Percentiles rank a stretch among this genome's conserved stretches.
Conservation (phyloP, 1,140 invertebrate species). For the Solenopsis fugax region DNA sequence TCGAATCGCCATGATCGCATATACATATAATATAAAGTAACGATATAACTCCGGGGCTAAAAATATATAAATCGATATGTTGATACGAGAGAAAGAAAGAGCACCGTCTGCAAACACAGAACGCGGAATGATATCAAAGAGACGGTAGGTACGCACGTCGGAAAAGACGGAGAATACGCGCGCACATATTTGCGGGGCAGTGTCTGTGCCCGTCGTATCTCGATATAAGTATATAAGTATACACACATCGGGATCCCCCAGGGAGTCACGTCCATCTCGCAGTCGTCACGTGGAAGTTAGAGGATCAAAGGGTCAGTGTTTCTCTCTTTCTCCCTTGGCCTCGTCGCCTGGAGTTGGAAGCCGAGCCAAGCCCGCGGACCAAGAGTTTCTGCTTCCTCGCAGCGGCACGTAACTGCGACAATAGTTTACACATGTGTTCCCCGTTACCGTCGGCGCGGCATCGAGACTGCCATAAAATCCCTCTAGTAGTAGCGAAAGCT, state of each 20-base stretch:
- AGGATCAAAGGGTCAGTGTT: constrained; percentile 74
- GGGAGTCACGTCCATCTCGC: constrained; percentile 71
- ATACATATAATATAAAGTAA: not conserved
- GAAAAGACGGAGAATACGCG: constrained; percentile 9
- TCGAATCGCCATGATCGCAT: not conserved
- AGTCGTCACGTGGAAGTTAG: constrained; percentile 71
- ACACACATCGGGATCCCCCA: constrained; percentile 17
- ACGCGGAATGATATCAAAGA: constrained; percentile 7
- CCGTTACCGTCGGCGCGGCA: constrained; percentile 47
- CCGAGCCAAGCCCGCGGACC: not conserved
- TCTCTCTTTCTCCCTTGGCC: constrained; percentile 15
- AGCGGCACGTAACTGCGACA: constrained; percentile 61
- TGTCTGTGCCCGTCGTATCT: not conserved
- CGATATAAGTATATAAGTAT: constrained; percentile 8
- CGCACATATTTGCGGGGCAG: not conserved
- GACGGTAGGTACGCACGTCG: constrained; percentile 1
- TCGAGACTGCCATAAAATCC: constrained; percentile 38
- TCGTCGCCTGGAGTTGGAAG: too few species aligned
- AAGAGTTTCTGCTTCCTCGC: constrained; percentile 52
- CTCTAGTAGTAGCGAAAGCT: constrained; percentile 55
- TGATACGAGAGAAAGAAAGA: not conserved
- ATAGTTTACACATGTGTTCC: constrained; percentile 63
- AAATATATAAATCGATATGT: constrained; percentile 23
- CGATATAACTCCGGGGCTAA: not conserved
- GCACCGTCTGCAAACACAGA: not conserved